Evolutionary conservation across 2,113 vertebrate species (phyloP).

Genomic region (Podilymbus podiceps): DNA sequence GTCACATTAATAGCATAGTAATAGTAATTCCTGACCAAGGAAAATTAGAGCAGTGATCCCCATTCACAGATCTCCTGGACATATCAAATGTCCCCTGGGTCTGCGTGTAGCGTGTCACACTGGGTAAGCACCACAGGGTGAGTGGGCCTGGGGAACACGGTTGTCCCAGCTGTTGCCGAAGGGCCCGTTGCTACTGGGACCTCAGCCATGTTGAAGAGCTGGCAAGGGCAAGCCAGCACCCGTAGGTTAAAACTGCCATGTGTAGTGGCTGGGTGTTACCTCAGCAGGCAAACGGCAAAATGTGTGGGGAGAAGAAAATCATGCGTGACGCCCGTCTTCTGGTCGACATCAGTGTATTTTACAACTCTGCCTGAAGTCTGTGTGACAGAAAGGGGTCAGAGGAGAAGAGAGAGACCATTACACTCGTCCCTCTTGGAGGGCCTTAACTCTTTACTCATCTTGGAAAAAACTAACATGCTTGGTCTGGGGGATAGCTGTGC

Average conservation of each 20-base stretch:
- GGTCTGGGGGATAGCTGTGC: neutral
- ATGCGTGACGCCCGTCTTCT: neutral
- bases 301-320: neutral
- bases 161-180: neutral
- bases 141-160: accelerated
- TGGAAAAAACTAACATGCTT: accelerated
- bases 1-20: neutral
- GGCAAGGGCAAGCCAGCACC: neutral
- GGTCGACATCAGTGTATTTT: neutral
- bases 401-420: neutral
- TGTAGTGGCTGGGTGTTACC: neutral
- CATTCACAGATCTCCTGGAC: neutral
- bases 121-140: neutral
- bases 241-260: accelerated
- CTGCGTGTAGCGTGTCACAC: neutral
- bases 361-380: neutral
- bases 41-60: neutral
- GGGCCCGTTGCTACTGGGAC: neutral
- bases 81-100: neutral
- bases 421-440: accelerated
- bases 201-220: neutral
- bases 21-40: neutral
- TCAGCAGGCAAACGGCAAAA: neutral
- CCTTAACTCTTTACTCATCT: neutral
- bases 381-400: neutral